Base-by-base conservation (phyloP, 2,113 vertebrate species). In the Nibea albiflora region DNA sequence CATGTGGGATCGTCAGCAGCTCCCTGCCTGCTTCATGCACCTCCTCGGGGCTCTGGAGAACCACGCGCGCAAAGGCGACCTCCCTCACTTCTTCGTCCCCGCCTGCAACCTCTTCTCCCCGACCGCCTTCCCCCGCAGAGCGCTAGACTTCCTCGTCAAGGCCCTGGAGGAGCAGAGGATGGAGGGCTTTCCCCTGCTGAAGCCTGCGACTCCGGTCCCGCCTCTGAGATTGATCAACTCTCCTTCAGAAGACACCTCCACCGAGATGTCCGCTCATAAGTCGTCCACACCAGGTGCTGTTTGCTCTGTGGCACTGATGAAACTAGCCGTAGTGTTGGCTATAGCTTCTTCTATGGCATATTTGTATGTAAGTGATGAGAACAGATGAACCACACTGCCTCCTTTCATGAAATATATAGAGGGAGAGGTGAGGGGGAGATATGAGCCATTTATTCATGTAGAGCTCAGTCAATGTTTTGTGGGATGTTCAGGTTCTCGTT, bases 41-140 rank as follows among this genome's bases (percentile, higher is more conserved):
- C 91, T 94, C 46, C 39, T 93, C 28, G 3, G 0, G 14, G 87
- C 81, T 14, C 91, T 95, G 58, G 85, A 94, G 69, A 35, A 61
- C 31, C 78, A 91, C 3, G 91, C 73, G 2, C 61, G 35, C n/a
- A 58, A 3, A 0, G 87, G 85, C 12, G 7, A 46, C 7, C 93
- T 95, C 17, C 88, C 89, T 17, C 92, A 95, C 86, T 95, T 95
- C 86, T 95, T 95, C 4, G 81, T 89, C 24, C 87, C 89, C 0
- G 53, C 16, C 4, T 84, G 78, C 84, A 95, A 95, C 89, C 91
- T 95, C 28, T 93, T 95, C 54, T 86, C 78, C 0, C 11, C 83
- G 0, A n/a, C 78, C n/a, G 47, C 35, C 39, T 94, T 94, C 58
- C 72, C 92, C 0, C 85, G 81, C 17, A 86, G 44, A n/a, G 35